A percentile compares a stretch with the other conserved stretches of the same genome.
Conservation (phyloP, 2,888 invertebrate genomes). For the Drosophila picticornis region DNA sequence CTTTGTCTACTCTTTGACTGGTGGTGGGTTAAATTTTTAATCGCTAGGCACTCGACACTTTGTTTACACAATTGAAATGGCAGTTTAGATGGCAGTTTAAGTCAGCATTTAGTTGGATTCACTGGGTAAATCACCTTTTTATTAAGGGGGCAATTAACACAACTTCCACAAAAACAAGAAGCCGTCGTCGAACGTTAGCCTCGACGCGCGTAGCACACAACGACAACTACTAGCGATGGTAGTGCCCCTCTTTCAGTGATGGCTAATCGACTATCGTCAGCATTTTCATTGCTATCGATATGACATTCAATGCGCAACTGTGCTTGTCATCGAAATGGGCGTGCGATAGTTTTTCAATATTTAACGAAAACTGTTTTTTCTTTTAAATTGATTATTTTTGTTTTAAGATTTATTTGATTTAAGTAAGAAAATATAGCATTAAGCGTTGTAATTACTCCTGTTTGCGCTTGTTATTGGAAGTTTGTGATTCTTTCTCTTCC, state of each 20-base stretch:
- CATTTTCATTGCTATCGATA: constrained; percentile 11
- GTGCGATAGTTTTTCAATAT: neutral
- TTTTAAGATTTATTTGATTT: neutral
- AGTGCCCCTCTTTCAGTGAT: neutral
- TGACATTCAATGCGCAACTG: neutral
- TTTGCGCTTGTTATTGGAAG: constrained; percentile 2
- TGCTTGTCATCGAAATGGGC: neutral
- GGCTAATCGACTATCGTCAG: constrained; percentile 10
- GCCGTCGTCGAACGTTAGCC: constrained; percentile 25
- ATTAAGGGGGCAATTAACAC: constrained; percentile 24
- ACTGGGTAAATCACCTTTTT: constrained; percentile 49
- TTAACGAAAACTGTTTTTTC: neutral
- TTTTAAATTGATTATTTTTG: neutral
- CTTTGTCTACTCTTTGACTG: constrained; percentile 42
- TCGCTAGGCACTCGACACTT: constrained; percentile 1
- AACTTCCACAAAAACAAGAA: constrained; percentile 15
- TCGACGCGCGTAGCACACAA: constrained; percentile 54
- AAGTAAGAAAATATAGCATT: neutral
- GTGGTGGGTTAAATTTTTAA: constrained; percentile 36
- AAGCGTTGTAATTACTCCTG: neutral
- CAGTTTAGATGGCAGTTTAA: constrained; percentile 27
- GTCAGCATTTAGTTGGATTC: constrained; percentile 31
- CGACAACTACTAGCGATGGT: constrained; percentile 33
- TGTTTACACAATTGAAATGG: constrained; percentile 9
- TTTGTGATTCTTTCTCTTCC: neutral